A percentile compares a stretch with the other conserved stretches of the same genome.
phyloP scores from a whole-genome alignment of 2,888 invertebrate species.

The Nomada fucata region DNA sequence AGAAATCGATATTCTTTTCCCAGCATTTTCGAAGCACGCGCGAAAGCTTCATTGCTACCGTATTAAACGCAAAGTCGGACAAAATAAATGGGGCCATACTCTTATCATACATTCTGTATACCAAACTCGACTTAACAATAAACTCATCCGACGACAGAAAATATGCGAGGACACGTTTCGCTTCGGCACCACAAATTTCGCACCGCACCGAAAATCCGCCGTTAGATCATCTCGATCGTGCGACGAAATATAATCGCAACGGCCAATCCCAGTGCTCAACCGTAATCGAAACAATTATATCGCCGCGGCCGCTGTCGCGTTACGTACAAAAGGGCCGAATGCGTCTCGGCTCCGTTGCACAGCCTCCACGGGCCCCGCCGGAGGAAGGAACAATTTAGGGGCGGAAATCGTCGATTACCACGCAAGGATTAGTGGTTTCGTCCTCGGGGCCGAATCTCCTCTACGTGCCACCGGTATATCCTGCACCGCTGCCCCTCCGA shows the following conservation, averaged over 20 bases:
- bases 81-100: too few species aligned
- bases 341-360: slow-evolving; percentile 55
- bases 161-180: too few species aligned
- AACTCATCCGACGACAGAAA: too few species aligned
- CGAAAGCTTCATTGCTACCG: too few species aligned
- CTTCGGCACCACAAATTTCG: too few species aligned
- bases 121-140: too few species aligned
- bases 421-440: slow-evolving; percentile 77
- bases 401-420: slow-evolving; percentile 79
- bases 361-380: slow-evolving; percentile 24
- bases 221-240: too few species aligned
- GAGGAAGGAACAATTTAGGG: slow-evolving; percentile 66
- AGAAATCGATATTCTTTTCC: too few species aligned
- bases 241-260: not conserved
- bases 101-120: too few species aligned
- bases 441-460: slow-evolving; percentile 70
- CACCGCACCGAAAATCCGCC: too few species aligned
- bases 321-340: slow-evolving; percentile 64
- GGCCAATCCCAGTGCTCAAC: not conserved
- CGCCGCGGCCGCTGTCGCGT: slow-evolving; percentile 29
- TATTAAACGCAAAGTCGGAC: too few species aligned
- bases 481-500: slow-evolving; percentile 55
- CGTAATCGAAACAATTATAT: slow-evolving; percentile 72
- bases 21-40: too few species aligned
- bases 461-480: slow-evolving; percentile 63